These are phyloP conservation scores for Psettodes erumei DNA, from an alignment of 2,113 vertebrate species.

Conservation along the genomic window DNA sequence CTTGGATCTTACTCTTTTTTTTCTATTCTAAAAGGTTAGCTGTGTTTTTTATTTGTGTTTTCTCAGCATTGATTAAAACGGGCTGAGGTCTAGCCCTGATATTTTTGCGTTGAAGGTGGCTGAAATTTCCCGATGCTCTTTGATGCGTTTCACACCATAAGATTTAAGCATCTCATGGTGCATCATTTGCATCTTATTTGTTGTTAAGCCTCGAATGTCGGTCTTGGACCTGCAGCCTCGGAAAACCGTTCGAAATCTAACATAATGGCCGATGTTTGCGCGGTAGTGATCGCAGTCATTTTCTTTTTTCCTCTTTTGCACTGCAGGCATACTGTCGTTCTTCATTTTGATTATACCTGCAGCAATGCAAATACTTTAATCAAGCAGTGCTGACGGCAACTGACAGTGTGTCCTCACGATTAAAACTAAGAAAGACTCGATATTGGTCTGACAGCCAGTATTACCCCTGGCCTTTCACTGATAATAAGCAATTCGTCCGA, in stretches of 20 bases:
- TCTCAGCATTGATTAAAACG: neutral
- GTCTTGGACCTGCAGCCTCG: neutral
- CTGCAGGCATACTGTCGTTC: neutral
- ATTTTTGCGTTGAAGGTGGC: neutral
- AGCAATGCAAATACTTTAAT: neutral
- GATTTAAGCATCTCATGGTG: too few species aligned
- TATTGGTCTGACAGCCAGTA: slow-evolving; percentile 1
- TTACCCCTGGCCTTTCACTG: slow-evolving; percentile 24
- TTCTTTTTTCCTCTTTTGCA: neutral
- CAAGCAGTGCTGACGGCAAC: neutral
- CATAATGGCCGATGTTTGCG: neutral
- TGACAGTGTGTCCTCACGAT: neutral
- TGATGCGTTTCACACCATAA: neutral
- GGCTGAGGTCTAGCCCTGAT: neutral
- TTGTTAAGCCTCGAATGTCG: neutral
- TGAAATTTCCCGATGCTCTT: neutral
- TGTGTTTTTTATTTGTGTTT: neutral
- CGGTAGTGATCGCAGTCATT: neutral
- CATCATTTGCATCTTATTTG: neutral
- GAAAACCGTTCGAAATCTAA: neutral
- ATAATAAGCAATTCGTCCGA: too few species aligned
- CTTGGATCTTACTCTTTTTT: neutral
- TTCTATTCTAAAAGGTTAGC: neutral
- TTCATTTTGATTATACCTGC: neutral
- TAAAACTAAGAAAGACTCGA: slow-evolving; percentile 1